These are phyloP conservation scores for Plusia festucae DNA, from an alignment of 2,888 invertebrate species.

Conservation along the genomic window DNA sequence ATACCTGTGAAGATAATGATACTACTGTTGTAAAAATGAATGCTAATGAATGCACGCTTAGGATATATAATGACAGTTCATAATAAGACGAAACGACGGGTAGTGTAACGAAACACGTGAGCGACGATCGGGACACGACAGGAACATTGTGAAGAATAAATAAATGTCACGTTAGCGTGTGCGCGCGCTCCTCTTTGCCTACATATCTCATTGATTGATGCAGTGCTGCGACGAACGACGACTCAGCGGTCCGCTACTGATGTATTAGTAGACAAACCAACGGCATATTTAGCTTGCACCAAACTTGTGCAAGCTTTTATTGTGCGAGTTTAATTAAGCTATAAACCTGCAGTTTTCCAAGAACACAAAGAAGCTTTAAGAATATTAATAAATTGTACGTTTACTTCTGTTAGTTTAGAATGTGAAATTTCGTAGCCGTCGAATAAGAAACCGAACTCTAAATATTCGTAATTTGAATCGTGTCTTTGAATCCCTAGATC, in stretches of 20 bases:
- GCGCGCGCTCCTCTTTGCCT: slow-evolving; percentile 66
- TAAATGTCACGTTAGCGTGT: slow-evolving; percentile 83
- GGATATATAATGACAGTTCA: slow-evolving; percentile 53
- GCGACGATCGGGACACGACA: slow-evolving; percentile 77
- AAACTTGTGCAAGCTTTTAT: slow-evolving; percentile 11
- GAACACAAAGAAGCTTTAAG: slow-evolving; percentile 9
- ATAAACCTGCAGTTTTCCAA: slow-evolving; percentile 15
- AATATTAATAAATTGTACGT: slow-evolving; percentile 19
- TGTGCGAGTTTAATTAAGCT: slow-evolving; percentile 14
- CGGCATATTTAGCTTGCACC: slow-evolving; percentile 30
- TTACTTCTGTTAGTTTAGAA: too few relatives aligned
- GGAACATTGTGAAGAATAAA: slow-evolving; percentile 84
- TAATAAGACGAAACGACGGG: slow-evolving; percentile 64
- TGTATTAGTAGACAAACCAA: slow-evolving; percentile 54
- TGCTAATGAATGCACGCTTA: slow-evolving; percentile 40
- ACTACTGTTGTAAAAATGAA: slow-evolving; percentile 26
- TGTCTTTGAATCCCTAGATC: slow-evolving; percentile 39
- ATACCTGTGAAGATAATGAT: background rate
- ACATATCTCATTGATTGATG: slow-evolving; percentile 82
- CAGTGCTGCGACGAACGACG: slow-evolving; percentile 73
- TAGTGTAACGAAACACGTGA: slow-evolving; percentile 77
- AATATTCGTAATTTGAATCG: slow-evolving; percentile 52
- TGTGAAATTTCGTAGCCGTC: too few relatives aligned
- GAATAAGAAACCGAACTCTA: too few relatives aligned
- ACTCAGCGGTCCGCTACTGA: slow-evolving; percentile 62